These are phyloP conservation scores for Pyxicephalus adspersus DNA, from an alignment of 2,113 vertebrate species.

Conservation along the genomic window DNA sequence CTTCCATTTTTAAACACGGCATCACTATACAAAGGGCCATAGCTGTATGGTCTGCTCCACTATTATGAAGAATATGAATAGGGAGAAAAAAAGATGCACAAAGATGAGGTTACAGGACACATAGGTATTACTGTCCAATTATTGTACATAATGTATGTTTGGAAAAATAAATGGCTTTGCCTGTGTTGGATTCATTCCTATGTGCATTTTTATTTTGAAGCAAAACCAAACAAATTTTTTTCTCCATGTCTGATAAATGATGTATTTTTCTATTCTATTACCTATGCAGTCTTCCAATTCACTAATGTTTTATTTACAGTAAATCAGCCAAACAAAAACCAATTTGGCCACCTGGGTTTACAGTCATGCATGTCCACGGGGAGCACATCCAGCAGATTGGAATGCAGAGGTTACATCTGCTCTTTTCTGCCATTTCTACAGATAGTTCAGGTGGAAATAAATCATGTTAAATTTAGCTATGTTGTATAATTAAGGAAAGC, in stretches of 20 bases:
- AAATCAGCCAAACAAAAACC: constrained; percentile 18
- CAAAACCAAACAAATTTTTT: background rate
- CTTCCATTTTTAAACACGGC: no score
- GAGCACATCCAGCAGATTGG: background rate
- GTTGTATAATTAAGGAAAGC: background rate
- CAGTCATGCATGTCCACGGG: background rate
- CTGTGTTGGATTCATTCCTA: no score
- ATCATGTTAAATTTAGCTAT: background rate
- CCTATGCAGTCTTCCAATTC: constrained; percentile 16
- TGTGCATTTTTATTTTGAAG: background rate
- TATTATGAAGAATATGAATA: no score
- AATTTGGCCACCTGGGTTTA: constrained; percentile 13
- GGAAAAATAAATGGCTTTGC: no score
- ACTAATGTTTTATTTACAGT: background rate
- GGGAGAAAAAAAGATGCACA: no score
- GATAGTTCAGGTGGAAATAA: background rate
- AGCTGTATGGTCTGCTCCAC: no score
- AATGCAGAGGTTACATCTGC: constrained; percentile 5
- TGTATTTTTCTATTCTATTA: background rate
- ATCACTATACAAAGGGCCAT: no score
- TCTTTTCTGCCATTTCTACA: background rate
- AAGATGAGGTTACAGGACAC: no score
- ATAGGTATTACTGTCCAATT: no score
- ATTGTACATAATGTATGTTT: no score
- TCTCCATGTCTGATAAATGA: background rate